Evolutionary conservation across 1,140 invertebrate species (phyloP).

Genomic region (Subanguina moxae): DNA sequence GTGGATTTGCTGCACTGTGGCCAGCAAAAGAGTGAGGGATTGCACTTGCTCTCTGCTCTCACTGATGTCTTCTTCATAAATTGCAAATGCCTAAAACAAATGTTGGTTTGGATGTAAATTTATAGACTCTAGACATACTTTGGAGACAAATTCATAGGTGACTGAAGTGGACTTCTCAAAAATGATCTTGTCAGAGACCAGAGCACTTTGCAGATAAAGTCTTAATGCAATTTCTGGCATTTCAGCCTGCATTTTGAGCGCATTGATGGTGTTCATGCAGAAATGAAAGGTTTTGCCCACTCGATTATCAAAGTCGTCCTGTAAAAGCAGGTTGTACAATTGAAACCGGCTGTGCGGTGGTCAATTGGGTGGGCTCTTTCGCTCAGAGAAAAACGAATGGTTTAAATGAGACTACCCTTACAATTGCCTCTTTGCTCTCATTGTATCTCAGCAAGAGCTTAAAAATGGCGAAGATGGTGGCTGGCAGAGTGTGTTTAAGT

Average conservation of each 20-base stretch:
- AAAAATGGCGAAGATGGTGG: constrained; percentile 84
- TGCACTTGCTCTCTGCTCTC: constrained; percentile 93
- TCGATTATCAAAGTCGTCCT: constrained; percentile 88
- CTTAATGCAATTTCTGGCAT: constrained; percentile 84
- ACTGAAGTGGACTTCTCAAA: constrained; percentile 93
- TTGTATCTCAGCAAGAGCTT: constrained; percentile 80
- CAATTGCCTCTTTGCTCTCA: constrained; percentile 71
- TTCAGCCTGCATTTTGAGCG: constrained; percentile 77
- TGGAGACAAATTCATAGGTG: constrained; percentile 95
- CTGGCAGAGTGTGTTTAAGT: constrained; percentile 83
- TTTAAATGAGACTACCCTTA: neutral
- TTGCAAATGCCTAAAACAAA: constrained; percentile 74
- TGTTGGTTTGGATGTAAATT: constrained; percentile 3
- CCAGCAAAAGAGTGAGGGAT: constrained; percentile 89
- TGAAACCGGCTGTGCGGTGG: too few species aligned
- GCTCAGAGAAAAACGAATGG: too few species aligned
- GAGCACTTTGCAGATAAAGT: constrained; percentile 86
- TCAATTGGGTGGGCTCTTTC: too few species aligned
- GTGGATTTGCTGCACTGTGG: constrained; percentile 79
- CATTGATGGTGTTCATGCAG: constrained; percentile 87
- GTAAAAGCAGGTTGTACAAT: constrained; percentile 17
- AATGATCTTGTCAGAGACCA: constrained; percentile 82
- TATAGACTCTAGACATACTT: constrained; percentile 65
- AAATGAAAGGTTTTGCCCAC: constrained; percentile 97
- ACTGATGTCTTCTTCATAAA: constrained; percentile 97